Percentiles rank a stretch among this genome's conserved stretches.
These are phyloP conservation scores for Melinopterus prodromus DNA, from an alignment of 2,888 invertebrate genomes.

Conservation along the genomic window DNA sequence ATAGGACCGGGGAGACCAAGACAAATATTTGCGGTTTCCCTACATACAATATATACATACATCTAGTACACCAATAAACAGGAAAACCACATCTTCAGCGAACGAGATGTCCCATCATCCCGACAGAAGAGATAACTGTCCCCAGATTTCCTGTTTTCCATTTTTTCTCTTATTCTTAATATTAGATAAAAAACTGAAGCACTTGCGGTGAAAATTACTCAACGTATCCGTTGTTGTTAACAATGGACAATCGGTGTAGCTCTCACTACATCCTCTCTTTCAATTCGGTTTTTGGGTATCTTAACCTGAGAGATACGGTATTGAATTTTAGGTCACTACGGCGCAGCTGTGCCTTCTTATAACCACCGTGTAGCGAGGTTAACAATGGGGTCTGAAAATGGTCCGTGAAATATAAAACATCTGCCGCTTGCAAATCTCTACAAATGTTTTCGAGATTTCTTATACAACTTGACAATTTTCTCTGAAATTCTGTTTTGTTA, in stretches of 20 bases:
- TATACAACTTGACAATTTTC: not conserved
- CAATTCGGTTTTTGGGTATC: not conserved
- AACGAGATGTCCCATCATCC: not conserved
- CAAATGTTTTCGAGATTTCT: not conserved
- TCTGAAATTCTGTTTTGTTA: too few relatives aligned
- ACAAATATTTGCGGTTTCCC: not conserved
- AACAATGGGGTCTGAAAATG: not conserved
- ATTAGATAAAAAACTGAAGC: not conserved
- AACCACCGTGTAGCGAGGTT: not conserved
- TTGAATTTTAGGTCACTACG: not conserved
- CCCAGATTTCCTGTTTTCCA: not conserved
- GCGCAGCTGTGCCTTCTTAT: not conserved
- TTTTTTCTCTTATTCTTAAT: not conserved
- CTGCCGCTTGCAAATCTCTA: not conserved
- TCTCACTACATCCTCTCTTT: not conserved
- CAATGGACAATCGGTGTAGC: not conserved
- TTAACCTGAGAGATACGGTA: not conserved
- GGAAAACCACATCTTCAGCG: not conserved
- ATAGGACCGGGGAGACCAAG: not conserved
- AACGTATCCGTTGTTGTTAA: not conserved
- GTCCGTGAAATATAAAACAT: not conserved
- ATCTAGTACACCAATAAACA: not conserved
- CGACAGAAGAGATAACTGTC: not conserved
- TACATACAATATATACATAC: too few relatives aligned
- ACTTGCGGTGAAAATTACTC: not conserved